Evolutionary conservation across 2,888 invertebrate species (phyloP), one percentile per base, ranked within the genome.

Genomic region (Drosophila anomalipes): DNA sequence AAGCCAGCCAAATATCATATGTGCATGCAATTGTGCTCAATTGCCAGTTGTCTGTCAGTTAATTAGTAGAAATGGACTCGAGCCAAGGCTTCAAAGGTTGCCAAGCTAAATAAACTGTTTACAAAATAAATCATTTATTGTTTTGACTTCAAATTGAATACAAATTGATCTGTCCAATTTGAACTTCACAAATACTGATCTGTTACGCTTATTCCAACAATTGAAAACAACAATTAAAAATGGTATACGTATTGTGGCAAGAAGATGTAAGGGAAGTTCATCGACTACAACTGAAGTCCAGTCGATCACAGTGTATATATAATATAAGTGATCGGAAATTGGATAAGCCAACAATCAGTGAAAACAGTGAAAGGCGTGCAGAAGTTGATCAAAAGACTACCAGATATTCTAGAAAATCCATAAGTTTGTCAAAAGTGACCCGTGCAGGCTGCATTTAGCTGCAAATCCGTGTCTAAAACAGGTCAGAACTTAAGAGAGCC

Each of bases 31-130:
- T 5, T 5, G 4, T 49, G 22, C 14, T 47, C 52, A 64, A 85
- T 75, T 68, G 67, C 58, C 75, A 77, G 82, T 78, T 85, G 82
- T 78, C 66, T 65, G 78, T 52, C 60, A 66, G 78, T 64, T 71
- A 78, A 47, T 47, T 26, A 47, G 47, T 26, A 49, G 53, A 75
- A 82, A 59, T 65, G 26, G 10, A 59, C 9, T 33, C 5, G 0
- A 62, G 47, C 12, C 22, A n/a, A 32, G 32, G 10, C n/a, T 37
- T 10, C n/a, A 19, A n/a, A 14, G 30, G 12, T 28, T 33, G 47
- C 22, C 47, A 22, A 16, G 16, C 16, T 7, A 22, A 7, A 22
- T 4, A 16, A 22, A 44, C 3, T 12, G 12, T 6, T 6, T 10
- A 6, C 12, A 22, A 44, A 47, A 47, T 14, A 22, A 22, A 47